Percentiles rank a stretch among this genome's conserved stretches.
Conservation (phyloP, 2,113 vertebrate species). For the Macaca nemestrina region DNA sequence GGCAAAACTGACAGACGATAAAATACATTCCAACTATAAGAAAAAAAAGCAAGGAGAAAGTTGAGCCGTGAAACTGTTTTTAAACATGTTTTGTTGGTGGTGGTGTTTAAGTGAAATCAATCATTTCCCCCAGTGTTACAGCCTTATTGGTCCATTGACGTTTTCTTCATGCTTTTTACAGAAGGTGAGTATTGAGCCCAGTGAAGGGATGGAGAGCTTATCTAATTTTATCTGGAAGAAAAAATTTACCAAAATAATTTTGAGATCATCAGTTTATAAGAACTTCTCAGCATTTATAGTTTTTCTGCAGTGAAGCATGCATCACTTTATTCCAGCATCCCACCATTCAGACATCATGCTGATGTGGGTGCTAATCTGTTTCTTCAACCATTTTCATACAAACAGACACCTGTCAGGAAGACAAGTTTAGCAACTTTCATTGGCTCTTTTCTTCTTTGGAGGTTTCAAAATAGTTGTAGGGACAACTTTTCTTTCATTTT, state of each 20-base stretch:
- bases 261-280: slow-evolving; percentile 14
- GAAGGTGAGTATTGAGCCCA: not conserved
- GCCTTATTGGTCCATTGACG: slow-evolving; percentile 56
- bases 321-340: not conserved
- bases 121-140: slow-evolving; percentile 54
- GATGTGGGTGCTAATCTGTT: not conserved
- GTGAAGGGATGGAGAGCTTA: not conserved
- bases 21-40: slow-evolving; percentile 89
- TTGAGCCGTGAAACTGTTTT: slow-evolving; percentile 80
- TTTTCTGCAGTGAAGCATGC: not conserved
- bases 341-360: not conserved
- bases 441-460: slow-evolving; percentile 6
- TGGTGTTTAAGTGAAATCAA: slow-evolving; percentile 65
- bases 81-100: slow-evolving; percentile 75
- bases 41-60: slow-evolving; percentile 78
- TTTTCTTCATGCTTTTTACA: slow-evolving; percentile 63
- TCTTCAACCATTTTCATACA: not conserved
- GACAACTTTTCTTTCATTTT: not conserved
- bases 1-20: slow-evolving; percentile 93
- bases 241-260: slow-evolving; percentile 8
- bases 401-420: not conserved
- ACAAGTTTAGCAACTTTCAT: not conserved
- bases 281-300: not conserved
- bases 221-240: slow-evolving; percentile 37
- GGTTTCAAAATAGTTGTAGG: not conserved